Conservation (phyloP, 2,888 invertebrate genomes). For the Morpho achilles region DNA sequence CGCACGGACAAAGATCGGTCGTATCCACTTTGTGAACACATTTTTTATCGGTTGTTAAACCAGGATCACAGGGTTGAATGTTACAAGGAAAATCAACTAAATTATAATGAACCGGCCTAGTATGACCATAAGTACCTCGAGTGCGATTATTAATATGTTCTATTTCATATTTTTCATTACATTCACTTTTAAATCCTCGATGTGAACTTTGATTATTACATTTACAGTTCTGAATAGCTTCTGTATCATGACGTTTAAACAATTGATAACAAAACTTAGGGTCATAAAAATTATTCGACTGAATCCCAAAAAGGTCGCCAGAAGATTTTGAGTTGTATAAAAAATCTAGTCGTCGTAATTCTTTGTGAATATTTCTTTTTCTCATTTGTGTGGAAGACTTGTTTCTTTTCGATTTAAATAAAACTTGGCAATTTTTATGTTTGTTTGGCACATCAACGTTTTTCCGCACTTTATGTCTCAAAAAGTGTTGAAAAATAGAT, state of each 20-base stretch:
- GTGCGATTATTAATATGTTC: neutral
- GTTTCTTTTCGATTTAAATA: slow-evolving; percentile 26
- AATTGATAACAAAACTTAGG: neutral
- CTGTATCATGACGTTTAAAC: neutral
- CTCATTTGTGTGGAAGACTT: slow-evolving; percentile 11
- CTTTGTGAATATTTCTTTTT: slow-evolving; percentile 3
- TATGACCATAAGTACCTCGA: neutral
- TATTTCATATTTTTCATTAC: neutral
- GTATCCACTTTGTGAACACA: neutral
- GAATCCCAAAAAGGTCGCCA: slow-evolving; percentile 3
- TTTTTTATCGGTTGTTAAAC: neutral
- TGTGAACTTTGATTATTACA: neutral
- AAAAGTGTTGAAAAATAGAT: neutral
- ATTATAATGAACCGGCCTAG: slow-evolving; percentile 10
- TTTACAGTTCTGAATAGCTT: neutral
- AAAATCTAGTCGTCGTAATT: slow-evolving; percentile 8
- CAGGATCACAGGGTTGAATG: neutral
- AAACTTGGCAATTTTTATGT: slow-evolving; percentile 22
- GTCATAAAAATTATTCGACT: neutral
- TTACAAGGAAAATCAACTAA: slow-evolving; percentile 8
- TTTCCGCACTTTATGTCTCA: neutral
- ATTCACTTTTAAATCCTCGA: neutral
- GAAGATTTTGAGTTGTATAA: slow-evolving; percentile 21
- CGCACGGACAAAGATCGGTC: neutral
- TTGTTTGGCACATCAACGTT: neutral